Percentiles rank a stretch among this genome's conserved stretches.
phyloP scores from a whole-genome alignment of 2,113 vertebrate species.

The Apodemus sylvaticus region DNA sequence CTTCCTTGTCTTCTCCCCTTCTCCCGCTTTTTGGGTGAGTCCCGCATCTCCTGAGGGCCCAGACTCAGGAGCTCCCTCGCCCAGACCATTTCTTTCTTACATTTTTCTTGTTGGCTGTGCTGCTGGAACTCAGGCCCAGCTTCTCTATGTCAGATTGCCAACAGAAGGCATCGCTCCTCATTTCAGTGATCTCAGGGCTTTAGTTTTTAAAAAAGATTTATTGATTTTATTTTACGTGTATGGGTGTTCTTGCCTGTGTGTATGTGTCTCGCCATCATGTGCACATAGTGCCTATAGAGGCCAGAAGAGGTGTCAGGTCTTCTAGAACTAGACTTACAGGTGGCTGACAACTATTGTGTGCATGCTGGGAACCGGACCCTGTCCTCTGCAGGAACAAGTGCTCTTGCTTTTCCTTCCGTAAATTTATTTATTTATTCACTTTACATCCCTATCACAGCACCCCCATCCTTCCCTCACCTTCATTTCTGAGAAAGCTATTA shows the following conservation, averaged over 20 bases:
- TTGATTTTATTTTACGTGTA: not conserved
- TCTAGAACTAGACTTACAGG: not conserved
- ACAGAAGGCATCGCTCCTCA: not conserved
- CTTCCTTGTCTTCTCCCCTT: not conserved
- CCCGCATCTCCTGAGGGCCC: not conserved
- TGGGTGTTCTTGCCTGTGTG: not conserved
- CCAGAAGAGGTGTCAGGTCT: not conserved
- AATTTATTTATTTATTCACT: too few relatives aligned
- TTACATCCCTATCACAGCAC: too few relatives aligned
- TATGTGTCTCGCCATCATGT: not conserved
- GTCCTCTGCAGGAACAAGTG: not conserved
- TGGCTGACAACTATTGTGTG: not conserved
- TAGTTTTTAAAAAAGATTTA: not conserved
- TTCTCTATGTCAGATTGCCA: not conserved
- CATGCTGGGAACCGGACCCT: not conserved
- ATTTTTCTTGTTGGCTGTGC: not conserved
- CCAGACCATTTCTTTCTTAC: not conserved
- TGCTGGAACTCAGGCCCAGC: not conserved
- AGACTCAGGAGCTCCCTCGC: not conserved
- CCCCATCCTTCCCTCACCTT: too few relatives aligned
- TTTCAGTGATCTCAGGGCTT: not conserved
- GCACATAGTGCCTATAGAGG: not conserved
- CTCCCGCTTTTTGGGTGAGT: not conserved
- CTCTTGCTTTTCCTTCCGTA: not conserved
- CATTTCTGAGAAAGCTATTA: too few relatives aligned